These are phyloP conservation scores for Melolontha melolontha DNA, from an alignment of 2,888 invertebrate genomes.

Conservation along the genomic window DNA sequence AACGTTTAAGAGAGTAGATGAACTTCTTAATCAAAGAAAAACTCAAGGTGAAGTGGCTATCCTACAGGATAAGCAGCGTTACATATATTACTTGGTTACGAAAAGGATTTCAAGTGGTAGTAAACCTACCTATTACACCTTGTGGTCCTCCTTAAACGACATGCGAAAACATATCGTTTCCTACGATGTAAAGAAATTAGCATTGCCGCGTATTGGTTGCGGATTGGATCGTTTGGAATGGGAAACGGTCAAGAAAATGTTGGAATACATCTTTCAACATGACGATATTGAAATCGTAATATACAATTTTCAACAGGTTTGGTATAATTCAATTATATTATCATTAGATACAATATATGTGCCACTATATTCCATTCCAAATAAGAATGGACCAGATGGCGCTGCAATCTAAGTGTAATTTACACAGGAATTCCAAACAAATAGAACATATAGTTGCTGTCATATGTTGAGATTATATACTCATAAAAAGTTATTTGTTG, in stretches of 20 bases:
- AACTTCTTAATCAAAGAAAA: constrained; percentile 60
- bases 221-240: constrained; percentile 76
- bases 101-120: constrained; percentile 68
- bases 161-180: constrained; percentile 65
- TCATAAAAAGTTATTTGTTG: no score
- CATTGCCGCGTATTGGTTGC: constrained; percentile 76
- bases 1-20: constrained; percentile 59
- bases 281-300: constrained; percentile 67
- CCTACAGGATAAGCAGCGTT: constrained; percentile 64
- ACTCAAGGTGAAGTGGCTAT: constrained; percentile 67
- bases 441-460: no score
- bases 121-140: constrained; percentile 67
- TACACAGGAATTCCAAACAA: no score
- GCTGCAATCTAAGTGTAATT: no score
- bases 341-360: no score
- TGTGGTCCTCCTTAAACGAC: constrained; percentile 64
- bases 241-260: constrained; percentile 68
- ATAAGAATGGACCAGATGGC: no score
- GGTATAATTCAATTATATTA: no score
- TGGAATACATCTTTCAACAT: constrained; percentile 68
- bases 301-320: constrained; percentile 66
- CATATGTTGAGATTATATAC: no score
- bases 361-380: no score
- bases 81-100: constrained; percentile 73
- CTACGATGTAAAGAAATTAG: constrained; percentile 68